Evolutionary conservation across 2,797 vertebrate species (phyloP).

Genomic region (Platyrinchus mystaceus): DNA sequence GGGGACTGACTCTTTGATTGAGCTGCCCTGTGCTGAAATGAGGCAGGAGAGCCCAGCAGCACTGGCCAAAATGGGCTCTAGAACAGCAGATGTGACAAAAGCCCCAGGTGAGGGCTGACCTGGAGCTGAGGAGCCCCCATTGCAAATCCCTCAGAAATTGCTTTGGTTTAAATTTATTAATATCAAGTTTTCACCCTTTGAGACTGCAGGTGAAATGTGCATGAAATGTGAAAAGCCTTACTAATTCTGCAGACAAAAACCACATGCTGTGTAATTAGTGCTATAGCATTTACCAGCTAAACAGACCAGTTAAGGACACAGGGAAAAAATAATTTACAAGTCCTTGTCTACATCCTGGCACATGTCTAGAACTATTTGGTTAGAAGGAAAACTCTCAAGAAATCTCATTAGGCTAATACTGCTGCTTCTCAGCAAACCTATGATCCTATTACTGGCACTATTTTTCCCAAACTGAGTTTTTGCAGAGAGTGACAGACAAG

Average conservation of each 20-base stretch:
- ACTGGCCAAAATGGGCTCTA: neutral
- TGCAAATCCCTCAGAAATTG: neutral
- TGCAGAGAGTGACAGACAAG: neutral
- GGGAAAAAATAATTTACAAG: neutral
- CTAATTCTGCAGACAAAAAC: neutral
- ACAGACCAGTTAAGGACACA: neutral
- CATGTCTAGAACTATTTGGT: neutral
- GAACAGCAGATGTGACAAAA: neutral
- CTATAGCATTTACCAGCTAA: neutral
- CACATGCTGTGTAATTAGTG: neutral
- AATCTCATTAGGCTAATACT: neutral
- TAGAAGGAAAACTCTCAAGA: neutral
- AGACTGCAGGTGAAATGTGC: neutral
- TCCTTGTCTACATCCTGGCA: neutral
- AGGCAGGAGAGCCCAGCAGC: neutral
- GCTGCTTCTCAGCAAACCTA: neutral
- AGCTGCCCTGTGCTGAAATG: neutral
- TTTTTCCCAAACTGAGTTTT: neutral
- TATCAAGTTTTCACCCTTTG: neutral
- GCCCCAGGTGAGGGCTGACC: neutral
- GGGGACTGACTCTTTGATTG: neutral
- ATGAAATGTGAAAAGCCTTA: neutral
- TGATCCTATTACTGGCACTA: neutral
- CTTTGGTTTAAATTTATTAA: neutral
- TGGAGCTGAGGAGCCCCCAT: neutral